Percentiles rank a stretch among this genome's conserved stretches.
These are phyloP conservation scores for Trichonephila clavata DNA, from an alignment of 1,140 invertebrate genomes.

Conservation along the genomic window DNA sequence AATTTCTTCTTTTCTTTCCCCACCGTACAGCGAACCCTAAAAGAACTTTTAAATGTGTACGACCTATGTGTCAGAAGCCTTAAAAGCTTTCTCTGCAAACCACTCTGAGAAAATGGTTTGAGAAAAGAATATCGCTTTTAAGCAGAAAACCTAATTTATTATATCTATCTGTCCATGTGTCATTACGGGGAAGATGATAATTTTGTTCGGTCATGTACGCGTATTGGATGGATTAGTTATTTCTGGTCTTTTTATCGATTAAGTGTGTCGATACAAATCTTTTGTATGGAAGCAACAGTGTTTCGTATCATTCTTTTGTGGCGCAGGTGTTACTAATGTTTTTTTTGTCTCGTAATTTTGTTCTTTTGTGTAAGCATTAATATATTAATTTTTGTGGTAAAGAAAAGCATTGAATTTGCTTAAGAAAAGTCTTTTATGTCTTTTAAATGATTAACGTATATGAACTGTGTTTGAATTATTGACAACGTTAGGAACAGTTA, in stretches of 20 bases:
- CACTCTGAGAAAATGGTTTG: background rate
- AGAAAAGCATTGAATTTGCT: too few species aligned
- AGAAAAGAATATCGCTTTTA: background rate
- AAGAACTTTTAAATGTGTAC: background rate
- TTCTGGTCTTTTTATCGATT: background rate
- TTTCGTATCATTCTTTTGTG: background rate
- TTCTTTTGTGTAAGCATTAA: too few species aligned
- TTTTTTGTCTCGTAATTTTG: too few species aligned
- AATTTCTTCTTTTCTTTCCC: background rate
- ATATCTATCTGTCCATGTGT: slow-evolving; percentile 9
- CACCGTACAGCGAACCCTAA: background rate
- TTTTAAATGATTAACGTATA: too few species aligned
- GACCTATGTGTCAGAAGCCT: background rate
- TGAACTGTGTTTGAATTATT: too few species aligned
- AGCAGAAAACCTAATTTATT: slow-evolving; percentile 1
- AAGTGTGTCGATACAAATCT: background rate
- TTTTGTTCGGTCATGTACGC: slow-evolving; percentile 22
- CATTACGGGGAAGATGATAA: background rate
- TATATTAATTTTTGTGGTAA: too few species aligned
- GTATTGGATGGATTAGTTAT: slow-evolving; percentile 12
- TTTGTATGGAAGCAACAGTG: background rate
- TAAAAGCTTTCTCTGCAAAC: background rate
- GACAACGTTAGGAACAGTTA: too few species aligned
- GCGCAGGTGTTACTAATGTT: too few species aligned
- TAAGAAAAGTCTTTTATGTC: too few species aligned